Evolutionary conservation across 2,797 vertebrate genomes (phyloP), one percentile per base, ranked within the genome.

Genomic region (Epinephelus coioides): DNA sequence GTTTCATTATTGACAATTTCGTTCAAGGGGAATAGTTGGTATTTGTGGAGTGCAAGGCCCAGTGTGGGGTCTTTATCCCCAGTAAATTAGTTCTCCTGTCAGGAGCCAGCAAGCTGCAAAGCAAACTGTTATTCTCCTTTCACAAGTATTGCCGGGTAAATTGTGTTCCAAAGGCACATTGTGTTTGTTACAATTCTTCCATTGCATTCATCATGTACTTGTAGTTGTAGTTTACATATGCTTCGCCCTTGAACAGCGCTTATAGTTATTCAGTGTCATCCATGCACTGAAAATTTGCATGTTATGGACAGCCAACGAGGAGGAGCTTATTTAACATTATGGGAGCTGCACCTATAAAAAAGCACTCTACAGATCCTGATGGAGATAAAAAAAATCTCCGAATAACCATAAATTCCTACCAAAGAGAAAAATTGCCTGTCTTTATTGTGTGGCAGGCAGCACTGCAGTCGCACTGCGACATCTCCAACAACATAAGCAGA

Each of bases 1-100:
- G 50, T 86, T 79, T 83, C 77, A 82, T 84, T 91, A 92, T 92
- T 40, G 89, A 81, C 88, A 82, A 67, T 76, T 88, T 88, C 78
- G 75, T 80, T 89, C 73, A 69, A 80, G 71, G 84, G 78, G 71
- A 90, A 88, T 69, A 79, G 83, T 88, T 72, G 71, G 61, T 82
- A 86, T 89, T 84, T 88, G 84, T 82, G 65, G 54, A 78, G 54
- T 69, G 65, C 62, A 44, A 60, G 40, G 38, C 72, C 47, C 19
- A 70, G 63, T 61, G 75, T 70, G 62, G 54, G 77, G 83, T 92
- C 89, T 90, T 89, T 87, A 90, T 89, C 69, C 71, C 73, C 70
- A 49, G 56, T 84, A 73, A 82, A 86, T 83, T 68, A 76, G 30
- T 67, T 83, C 49, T 73, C 50, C 15, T 69, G n/a, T 54, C 54